Conservation (phyloP, 2,888 invertebrate species). For the Scelioninae gen. 1 region DNA sequence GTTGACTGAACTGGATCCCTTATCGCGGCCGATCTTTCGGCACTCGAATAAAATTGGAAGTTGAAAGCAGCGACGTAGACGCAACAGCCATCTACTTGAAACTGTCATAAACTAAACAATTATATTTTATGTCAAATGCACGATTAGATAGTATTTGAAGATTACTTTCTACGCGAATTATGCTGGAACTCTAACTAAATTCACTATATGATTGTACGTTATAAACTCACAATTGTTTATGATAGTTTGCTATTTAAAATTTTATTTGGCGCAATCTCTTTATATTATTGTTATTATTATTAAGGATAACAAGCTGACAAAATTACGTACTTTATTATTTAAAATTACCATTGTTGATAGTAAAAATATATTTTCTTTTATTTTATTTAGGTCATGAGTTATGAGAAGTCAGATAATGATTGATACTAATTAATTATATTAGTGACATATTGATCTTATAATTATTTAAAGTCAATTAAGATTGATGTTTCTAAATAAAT, state of each 20-base stretch:
- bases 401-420: not conserved
- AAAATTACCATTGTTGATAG: too few species aligned
- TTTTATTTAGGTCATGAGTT: too few species aligned
- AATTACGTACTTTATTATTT: too few species aligned
- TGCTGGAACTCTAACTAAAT: not conserved
- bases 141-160: constrained; percentile 14
- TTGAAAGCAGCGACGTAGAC: constrained; percentile 15
- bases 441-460: not conserved
- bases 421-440: not conserved
- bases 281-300: not conserved
- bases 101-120: constrained; percentile 38
- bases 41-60: constrained; percentile 23
- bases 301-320: not conserved
- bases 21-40: constrained; percentile 37
- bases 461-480: not conserved
- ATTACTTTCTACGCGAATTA: constrained; percentile 12
- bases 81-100: not conserved
- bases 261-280: not conserved
- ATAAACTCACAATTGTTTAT: not conserved
- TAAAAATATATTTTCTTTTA: too few species aligned
- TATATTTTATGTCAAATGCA: constrained; percentile 22
- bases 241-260: not conserved
- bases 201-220: constrained; percentile 6
- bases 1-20: constrained; percentile 37
- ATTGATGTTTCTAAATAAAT: not conserved